A percentile compares a stretch with the other conserved stretches of the same genome.
These are phyloP conservation scores for Dascyllus trimaculatus DNA, from an alignment of 2,113 vertebrate species.

Conservation along the genomic window DNA sequence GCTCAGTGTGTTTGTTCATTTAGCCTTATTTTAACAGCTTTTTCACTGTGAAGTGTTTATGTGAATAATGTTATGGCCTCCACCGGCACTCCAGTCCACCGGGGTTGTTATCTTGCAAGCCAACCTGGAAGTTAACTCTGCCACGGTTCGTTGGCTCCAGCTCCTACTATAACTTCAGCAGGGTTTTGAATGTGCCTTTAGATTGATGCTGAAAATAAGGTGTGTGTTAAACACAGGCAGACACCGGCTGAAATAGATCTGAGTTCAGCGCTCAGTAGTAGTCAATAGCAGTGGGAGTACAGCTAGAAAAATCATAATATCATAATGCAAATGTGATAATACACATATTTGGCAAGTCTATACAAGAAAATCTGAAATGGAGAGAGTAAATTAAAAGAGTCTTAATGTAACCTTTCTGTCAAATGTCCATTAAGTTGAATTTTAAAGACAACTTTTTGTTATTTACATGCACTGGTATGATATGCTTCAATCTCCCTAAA, in stretches of 20 bases:
- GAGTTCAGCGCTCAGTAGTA: slow-evolving; percentile 6
- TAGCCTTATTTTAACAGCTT: slow-evolving; percentile 33
- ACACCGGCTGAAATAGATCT: neutral
- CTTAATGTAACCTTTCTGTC: too few species aligned
- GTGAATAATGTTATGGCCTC: slow-evolving; percentile 51
- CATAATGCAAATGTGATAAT: too few species aligned
- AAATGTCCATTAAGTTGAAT: too few species aligned
- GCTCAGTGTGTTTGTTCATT: slow-evolving; percentile 24
- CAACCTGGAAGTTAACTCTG: slow-evolving; percentile 70
- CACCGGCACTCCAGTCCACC: slow-evolving; percentile 35
- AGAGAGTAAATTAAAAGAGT: too few species aligned
- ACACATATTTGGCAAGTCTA: too few species aligned
- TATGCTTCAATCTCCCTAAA: too few species aligned
- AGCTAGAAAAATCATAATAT: too few species aligned
- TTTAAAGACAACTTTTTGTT: too few species aligned
- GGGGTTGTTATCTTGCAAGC: slow-evolving; percentile 40
- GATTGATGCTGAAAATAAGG: slow-evolving; percentile 45
- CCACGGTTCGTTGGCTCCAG: slow-evolving; percentile 53
- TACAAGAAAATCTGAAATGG: too few species aligned
- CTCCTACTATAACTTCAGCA: slow-evolving; percentile 20
- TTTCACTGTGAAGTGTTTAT: slow-evolving; percentile 51
- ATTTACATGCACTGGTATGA: too few species aligned
- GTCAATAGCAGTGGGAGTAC: neutral
- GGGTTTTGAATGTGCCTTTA: slow-evolving; percentile 41
- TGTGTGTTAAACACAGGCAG: slow-evolving; percentile 37